Percentiles rank a stretch among this genome's conserved stretches.
These are phyloP conservation scores for Leucozona laternaria DNA, from an alignment of 2,888 invertebrate species.

Conservation along the genomic window DNA sequence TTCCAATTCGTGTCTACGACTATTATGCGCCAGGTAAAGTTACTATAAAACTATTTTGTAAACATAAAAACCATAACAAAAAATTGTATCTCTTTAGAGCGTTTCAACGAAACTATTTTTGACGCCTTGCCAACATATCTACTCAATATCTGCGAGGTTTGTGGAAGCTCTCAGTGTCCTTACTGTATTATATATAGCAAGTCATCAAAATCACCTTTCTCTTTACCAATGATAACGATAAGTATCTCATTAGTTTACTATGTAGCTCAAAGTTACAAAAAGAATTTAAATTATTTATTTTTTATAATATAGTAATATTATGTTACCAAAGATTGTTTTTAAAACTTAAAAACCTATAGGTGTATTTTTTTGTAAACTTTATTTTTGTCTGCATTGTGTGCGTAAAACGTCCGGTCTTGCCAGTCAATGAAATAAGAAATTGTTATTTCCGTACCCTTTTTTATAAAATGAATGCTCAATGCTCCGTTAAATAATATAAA, in stretches of 20 bases:
- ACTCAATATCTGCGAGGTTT: conserved; percentile 94
- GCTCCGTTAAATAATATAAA: conserved; percentile 1
- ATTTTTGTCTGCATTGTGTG: not conserved
- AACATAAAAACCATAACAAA: not conserved
- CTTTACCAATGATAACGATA: conserved; percentile 49
- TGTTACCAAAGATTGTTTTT: conserved; percentile 68
- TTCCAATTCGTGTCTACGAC: conserved; percentile 94
- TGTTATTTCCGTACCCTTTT: not conserved
- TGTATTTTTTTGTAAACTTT: conserved; percentile 1
- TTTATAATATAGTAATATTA: conserved; percentile 45
- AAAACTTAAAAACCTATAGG: not conserved
- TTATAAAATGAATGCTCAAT: conserved; percentile 27
- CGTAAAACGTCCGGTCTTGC: conserved; percentile 4
- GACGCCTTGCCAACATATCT: conserved; percentile 92
- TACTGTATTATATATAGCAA: conserved; percentile 92
- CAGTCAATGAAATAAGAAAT: not conserved
- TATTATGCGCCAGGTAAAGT: conserved; percentile 94
- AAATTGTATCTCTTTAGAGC: conserved; percentile 85
- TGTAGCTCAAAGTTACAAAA: conserved; percentile 49
- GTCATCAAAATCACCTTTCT: conserved; percentile 37
- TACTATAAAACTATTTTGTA: not conserved
- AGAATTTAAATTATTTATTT: conserved; percentile 57
- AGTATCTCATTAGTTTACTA: conserved; percentile 65
- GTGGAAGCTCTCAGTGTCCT: conserved; percentile 95
- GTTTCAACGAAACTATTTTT: conserved; percentile 94